Percentiles rank a stretch among this genome's conserved stretches.
phyloP scores from a whole-genome alignment of 2,797 vertebrate species.

The Xyrichtys novacula region DNA sequence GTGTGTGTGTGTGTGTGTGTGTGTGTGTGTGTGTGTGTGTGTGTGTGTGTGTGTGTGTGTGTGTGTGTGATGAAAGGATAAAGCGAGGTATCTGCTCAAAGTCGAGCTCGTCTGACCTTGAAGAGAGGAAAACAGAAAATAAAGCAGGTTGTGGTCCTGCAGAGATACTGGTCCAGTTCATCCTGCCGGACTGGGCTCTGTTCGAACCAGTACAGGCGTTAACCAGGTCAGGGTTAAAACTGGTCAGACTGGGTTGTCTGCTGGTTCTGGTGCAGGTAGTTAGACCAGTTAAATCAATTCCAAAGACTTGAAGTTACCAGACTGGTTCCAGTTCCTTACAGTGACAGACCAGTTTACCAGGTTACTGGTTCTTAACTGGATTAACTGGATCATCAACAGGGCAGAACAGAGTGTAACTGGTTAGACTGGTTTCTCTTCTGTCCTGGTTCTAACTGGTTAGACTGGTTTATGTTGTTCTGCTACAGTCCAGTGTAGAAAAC shows the following conservation, averaged over 20 bases:
- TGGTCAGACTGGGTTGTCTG: not conserved
- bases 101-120: slow-evolving; percentile 53
- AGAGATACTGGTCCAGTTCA: slow-evolving; percentile 1
- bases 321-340: too few species aligned
- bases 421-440: not conserved
- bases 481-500: not conserved
- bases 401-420: not conserved
- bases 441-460: not conserved
- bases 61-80: slow-evolving; percentile 23
- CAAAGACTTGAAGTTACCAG: too few species aligned
- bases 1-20: slow-evolving; percentile 16
- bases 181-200: not conserved
- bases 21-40: slow-evolving; percentile 16
- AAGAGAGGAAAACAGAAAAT: slow-evolving; percentile 27
- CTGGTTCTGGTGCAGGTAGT: too few species aligned
- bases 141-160: slow-evolving; percentile 5
- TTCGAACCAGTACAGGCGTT: not conserved
- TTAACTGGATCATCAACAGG: too few species aligned
- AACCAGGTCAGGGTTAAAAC: not conserved
- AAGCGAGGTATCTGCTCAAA: slow-evolving; percentile 7
- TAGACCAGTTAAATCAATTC: too few species aligned
- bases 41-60: slow-evolving; percentile 14
- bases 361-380: not conserved
- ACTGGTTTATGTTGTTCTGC: not conserved
- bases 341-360: not conserved